Conservation (phyloP, 2,888 invertebrate genomes). For the Enchytraeus crypticus region DNA sequence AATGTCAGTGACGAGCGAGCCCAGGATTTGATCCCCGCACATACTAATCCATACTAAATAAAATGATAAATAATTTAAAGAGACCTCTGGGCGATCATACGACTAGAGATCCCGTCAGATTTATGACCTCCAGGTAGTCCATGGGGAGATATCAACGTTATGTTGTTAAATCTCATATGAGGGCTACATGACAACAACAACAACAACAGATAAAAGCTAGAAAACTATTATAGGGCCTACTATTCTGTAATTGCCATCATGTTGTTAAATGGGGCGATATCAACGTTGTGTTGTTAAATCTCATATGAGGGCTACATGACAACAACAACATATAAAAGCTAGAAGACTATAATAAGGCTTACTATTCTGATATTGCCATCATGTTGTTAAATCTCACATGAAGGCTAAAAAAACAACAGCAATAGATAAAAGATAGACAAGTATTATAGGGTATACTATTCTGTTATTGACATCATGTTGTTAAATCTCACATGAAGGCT, state of each 20-base stretch:
- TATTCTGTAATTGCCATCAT: too few relatives aligned
- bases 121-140: conserved; percentile 53
- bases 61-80: neutral
- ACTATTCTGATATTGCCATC: conserved; percentile 30
- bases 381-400: conserved; percentile 58
- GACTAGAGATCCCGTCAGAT: conserved; percentile 36
- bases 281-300: conserved; percentile 63
- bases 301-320: conserved; percentile 52
- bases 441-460: too few relatives aligned
- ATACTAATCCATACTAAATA: too few relatives aligned
- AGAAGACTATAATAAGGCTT: too few relatives aligned
- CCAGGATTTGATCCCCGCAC: too few relatives aligned
- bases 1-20: too few relatives aligned
- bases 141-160: conserved; percentile 62
- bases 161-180: conserved; percentile 60
- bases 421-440: neutral
- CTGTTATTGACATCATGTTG: conserved; percentile 54
- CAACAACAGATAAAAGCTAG: neutral
- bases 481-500: conserved; percentile 58
- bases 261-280: conserved; percentile 61
- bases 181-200: conserved; percentile 41
- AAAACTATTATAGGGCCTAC: too few relatives aligned
- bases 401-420: conserved; percentile 41
- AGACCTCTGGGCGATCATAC: conserved; percentile 32
- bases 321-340: neutral